Conservation (phyloP, 2,797 vertebrate species). For the Paramormyrops hopkinsi region DNA sequence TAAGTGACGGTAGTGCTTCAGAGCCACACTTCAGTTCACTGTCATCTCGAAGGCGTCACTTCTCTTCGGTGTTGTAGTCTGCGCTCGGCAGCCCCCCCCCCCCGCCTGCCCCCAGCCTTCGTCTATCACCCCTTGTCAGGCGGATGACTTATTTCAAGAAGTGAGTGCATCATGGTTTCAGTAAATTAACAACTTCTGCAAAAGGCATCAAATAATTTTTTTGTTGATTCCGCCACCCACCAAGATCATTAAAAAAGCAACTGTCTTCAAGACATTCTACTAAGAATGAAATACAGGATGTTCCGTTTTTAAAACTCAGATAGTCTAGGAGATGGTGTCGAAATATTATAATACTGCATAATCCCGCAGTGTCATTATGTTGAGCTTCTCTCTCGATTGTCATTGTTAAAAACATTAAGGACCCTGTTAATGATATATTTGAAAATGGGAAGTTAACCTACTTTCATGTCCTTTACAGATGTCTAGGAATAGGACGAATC, state of each 20-base stretch:
- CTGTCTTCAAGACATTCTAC: not conserved
- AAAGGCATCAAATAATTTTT: not conserved
- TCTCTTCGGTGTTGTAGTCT: not conserved
- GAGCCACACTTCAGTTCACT: not conserved
- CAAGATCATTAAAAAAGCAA: not conserved
- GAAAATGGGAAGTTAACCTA: not conserved
- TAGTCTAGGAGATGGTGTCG: not conserved
- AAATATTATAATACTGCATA: not conserved
- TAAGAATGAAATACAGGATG: not conserved
- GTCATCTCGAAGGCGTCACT: not conserved
- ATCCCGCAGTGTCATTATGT: not conserved
- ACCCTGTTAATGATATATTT: not conserved
- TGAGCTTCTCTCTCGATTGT: not conserved
- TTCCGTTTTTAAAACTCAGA: not conserved
- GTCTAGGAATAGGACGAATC: not conserved
- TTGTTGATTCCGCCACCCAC: not conserved
- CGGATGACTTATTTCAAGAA: not conserved
- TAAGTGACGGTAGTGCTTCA: not conserved
- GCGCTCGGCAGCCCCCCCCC: not conserved
- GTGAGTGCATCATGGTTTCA: not conserved
- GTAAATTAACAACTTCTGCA: slow-evolving; percentile 2
- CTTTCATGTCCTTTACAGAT: not conserved
- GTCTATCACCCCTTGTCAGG: not conserved
- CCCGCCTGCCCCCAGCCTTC: not conserved
- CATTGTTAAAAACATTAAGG: not conserved